Percentiles rank a stretch among this genome's conserved stretches.
Evolutionary conservation across 1,140 invertebrate species (phyloP).

Genomic region (Agrypnia vestita): DNA sequence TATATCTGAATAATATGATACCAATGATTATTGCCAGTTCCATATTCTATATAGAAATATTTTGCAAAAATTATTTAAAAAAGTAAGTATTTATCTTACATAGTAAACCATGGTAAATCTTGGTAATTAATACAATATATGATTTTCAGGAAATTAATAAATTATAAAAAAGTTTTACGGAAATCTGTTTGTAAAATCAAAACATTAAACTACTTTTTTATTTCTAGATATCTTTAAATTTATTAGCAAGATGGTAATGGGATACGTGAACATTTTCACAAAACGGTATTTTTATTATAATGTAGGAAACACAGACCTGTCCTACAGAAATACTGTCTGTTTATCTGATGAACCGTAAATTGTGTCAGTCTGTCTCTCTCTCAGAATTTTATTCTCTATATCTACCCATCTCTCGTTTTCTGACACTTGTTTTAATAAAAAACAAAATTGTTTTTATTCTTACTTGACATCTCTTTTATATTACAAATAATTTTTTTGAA

Average conservation of each 20-base stretch:
- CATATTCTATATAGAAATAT: too few species aligned
- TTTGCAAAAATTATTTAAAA: too few species aligned
- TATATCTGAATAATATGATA: too few species aligned
- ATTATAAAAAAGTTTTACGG: background rate
- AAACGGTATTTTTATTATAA: slow-evolving; percentile 9
- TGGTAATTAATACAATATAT: too few species aligned
- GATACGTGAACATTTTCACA: slow-evolving; percentile 3
- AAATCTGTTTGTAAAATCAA: too few species aligned
- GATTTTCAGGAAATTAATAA: background rate
- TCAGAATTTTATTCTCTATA: background rate
- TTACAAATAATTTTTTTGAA: too few species aligned
- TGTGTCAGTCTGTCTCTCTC: slow-evolving; percentile 3
- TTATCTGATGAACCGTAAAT: slow-evolving; percentile 34
- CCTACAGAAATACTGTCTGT: slow-evolving; percentile 5
- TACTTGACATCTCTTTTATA: too few species aligned
- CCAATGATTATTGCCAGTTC: too few species aligned
- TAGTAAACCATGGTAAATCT: too few species aligned
- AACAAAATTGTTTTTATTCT: too few species aligned
- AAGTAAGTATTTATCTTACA: too few species aligned
- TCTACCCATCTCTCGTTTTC: background rate
- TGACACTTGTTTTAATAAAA: too few species aligned
- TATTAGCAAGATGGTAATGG: slow-evolving; percentile 28
- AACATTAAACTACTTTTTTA: background rate
- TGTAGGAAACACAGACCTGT: background rate
- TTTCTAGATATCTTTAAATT: slow-evolving; percentile 1